Evolutionary conservation across 2,797 vertebrate genomes (phyloP).

Genomic region (Sebastes iracundus): DNA sequence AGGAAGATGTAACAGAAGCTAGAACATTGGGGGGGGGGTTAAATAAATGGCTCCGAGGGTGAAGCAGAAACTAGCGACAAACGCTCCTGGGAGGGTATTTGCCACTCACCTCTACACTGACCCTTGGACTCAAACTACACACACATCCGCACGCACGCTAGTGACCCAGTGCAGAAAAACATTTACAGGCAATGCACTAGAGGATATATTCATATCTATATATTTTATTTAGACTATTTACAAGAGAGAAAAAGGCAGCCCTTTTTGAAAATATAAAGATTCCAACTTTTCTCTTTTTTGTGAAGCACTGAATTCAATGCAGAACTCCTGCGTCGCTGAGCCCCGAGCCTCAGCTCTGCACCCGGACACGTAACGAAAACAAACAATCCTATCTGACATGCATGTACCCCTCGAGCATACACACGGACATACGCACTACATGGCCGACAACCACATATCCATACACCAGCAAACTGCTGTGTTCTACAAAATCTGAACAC

Average conservation of each 20-base stretch:
- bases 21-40: neutral
- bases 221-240: slow-evolving; percentile 85
- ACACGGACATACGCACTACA: slow-evolving; percentile 59
- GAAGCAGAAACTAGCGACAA: slow-evolving; percentile 49
- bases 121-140: slow-evolving; percentile 51
- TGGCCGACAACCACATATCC: slow-evolving; percentile 54
- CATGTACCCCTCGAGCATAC: slow-evolving; percentile 63
- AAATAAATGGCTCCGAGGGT: slow-evolving; percentile 49
- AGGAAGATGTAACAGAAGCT: slow-evolving; percentile 47
- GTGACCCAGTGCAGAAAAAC: slow-evolving; percentile 81
- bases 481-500: slow-evolving; percentile 60
- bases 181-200: slow-evolving; percentile 86
- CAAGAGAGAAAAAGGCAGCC: slow-evolving; percentile 90
- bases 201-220: slow-evolving; percentile 81
- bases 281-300: slow-evolving; percentile 76
- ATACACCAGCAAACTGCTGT: slow-evolving; percentile 61
- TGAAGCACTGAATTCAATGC: slow-evolving; percentile 85
- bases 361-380: slow-evolving; percentile 51
- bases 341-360: slow-evolving; percentile 66
- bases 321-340: slow-evolving; percentile 59
- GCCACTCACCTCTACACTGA: slow-evolving; percentile 46
- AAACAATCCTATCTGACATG: slow-evolving; percentile 65
- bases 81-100: slow-evolving; percentile 45
- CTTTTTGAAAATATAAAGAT: slow-evolving; percentile 88
- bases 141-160: slow-evolving; percentile 39